Evolutionary conservation across 1,140 invertebrate species (phyloP).

Genomic region (Acromyrmex charruanus): DNA sequence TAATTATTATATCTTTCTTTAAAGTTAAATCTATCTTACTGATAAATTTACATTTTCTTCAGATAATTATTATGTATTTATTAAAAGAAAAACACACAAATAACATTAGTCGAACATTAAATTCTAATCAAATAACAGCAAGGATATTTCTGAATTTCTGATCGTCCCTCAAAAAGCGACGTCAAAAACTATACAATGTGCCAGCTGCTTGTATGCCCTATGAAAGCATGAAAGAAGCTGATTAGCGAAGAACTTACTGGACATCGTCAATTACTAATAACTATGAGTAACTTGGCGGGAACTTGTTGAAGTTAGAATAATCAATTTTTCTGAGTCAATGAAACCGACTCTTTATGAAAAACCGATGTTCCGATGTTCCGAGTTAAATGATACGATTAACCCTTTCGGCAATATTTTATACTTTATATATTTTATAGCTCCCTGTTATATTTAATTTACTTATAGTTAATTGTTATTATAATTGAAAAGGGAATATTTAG

Average conservation of each 20-base stretch:
- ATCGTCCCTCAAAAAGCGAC: constrained; percentile 61
- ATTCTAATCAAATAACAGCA: neutral
- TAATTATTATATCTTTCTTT: neutral
- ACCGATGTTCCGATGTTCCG: neutral
- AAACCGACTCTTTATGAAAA: constrained; percentile 3
- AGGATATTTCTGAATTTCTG: neutral
- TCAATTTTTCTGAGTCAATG: constrained; percentile 22
- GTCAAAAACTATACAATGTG: constrained; percentile 77
- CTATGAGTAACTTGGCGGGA: constrained; percentile 29
- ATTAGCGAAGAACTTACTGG: constrained; percentile 68
- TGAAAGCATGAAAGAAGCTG: constrained; percentile 79
- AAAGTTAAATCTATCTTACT: neutral
- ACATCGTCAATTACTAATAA: constrained; percentile 44
- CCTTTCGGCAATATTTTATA: constrained; percentile 16
- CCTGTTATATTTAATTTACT: constrained; percentile 7
- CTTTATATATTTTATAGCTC: constrained; percentile 15
- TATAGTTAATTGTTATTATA: constrained; percentile 29
- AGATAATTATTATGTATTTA: neutral
- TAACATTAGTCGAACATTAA: neutral
- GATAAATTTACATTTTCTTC: constrained; percentile 8
- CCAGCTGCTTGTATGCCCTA: constrained; percentile 85
- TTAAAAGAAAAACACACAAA: neutral
- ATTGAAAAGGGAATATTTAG: constrained; percentile 8
- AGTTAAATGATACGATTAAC: constrained; percentile 25
- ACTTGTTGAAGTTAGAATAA: constrained; percentile 29